Conservation (phyloP, 2,113 vertebrate genomes). For the Fulmarus glacialis region DNA sequence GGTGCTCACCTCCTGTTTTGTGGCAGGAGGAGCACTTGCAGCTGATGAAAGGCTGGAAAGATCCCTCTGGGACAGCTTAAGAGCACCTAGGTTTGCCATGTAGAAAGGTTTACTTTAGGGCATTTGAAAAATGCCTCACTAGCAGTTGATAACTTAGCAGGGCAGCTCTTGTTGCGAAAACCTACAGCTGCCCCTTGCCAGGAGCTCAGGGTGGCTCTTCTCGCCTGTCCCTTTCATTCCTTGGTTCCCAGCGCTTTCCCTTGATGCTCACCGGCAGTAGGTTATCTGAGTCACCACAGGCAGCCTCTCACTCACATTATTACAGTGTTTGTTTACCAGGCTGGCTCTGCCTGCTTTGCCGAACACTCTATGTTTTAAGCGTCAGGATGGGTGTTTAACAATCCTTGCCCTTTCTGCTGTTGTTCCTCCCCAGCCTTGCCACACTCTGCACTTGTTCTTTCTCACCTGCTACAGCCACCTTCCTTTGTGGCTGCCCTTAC, state of each 20-base stretch:
- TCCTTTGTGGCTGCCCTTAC: neutral
- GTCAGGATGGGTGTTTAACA: neutral
- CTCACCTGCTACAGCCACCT: neutral
- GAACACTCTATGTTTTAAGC: neutral
- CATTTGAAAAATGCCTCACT: constrained; percentile 38
- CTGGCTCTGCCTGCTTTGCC: neutral
- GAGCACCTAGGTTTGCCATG: neutral
- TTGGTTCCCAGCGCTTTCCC: neutral
- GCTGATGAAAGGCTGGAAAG: constrained; percentile 27
- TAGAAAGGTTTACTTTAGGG: neutral
- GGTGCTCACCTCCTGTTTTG: neutral
- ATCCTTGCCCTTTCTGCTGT: neutral
- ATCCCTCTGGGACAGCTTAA: constrained; percentile 7
- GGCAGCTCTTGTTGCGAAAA: neutral
- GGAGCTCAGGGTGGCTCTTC: neutral
- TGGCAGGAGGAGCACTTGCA: constrained; percentile 11
- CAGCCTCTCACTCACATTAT: neutral
- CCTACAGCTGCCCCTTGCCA: neutral
- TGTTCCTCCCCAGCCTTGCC: neutral
- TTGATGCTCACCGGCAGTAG: neutral
- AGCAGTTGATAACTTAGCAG: neutral
- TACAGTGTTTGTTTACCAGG: neutral
- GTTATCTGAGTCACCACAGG: neutral
- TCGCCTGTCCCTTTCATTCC: neutral
- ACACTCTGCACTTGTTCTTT: neutral